phyloP scores from a whole-genome alignment of 1,140 invertebrate genomes.

The Meloidogyne floridensis region DNA sequence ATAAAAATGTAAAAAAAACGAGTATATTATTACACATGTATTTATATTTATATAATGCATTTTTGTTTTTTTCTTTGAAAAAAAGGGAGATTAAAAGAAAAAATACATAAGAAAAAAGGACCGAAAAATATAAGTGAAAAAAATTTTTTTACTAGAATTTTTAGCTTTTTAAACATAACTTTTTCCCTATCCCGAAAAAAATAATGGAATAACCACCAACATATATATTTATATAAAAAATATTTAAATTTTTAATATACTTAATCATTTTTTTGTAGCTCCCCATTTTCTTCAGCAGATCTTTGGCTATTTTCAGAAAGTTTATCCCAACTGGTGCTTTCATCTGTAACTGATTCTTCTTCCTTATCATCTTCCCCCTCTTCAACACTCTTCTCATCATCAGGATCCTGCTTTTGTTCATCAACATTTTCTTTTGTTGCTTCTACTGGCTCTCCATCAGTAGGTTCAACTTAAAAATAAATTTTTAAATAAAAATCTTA shows the following conservation, averaged over 20 bases:
- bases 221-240: not conserved
- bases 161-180: too few relatives aligned
- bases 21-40: not conserved
- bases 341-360: slow-evolving; percentile 9
- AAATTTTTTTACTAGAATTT: not conserved
- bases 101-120: not conserved
- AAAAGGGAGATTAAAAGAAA: not conserved
- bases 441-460: slow-evolving; percentile 7
- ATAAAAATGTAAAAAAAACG: not conserved
- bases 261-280: slow-evolving; percentile 16
- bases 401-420: not conserved
- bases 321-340: slow-evolving; percentile 28
- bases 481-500: not conserved
- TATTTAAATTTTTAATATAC: not conserved
- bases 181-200: not conserved
- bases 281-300: slow-evolving; percentile 12
- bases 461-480: slow-evolving; percentile 12
- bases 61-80: too few relatives aligned
- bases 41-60: not conserved
- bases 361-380: slow-evolving; percentile 1
- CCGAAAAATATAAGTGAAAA: not conserved
- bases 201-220: not conserved
- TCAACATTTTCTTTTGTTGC: slow-evolving; percentile 3
- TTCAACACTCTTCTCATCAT: slow-evolving; percentile 25
- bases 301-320: slow-evolving; percentile 28